Evolutionary conservation across 2,888 invertebrate genomes (phyloP), one percentile per base, ranked within the genome.

Genomic region (Dichetophora obliterata): DNA sequence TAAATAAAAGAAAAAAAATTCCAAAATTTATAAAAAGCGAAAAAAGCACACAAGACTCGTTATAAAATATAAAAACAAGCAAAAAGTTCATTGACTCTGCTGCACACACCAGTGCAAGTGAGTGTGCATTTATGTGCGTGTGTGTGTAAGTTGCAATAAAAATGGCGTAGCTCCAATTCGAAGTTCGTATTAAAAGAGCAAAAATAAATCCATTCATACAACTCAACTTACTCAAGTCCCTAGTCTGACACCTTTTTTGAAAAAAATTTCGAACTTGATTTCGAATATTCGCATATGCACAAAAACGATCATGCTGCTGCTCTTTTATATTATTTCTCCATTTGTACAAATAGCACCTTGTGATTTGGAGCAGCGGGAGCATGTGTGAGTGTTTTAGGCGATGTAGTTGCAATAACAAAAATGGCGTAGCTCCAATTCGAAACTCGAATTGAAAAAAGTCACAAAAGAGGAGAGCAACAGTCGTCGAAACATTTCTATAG

Each of bases 41-140:
- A 68, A 61, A 52, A 50, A 74, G 24, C 71, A 54, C 27, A 50
- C 50, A 65, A 34, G 27, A 34, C 31, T 65, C 54, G 54, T n/a
- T 34, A 34, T 31, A 16, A 65, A 31, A 73, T 34, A 34, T 37
- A 65, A 65, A 61, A 73, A 73, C 59, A 43, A 73, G 16, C 50
- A 73, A 74, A 74, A 74, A 74, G 74, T 74, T 74, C 74, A 74
- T 66, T 74, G 74, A 74, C 74, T 54, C 27, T 27, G 24, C 19
- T 57, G 48, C 71, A 71, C 71, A 72, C 48, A 43, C 48, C n/a
- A 73, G 5, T 50, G 63, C 72, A 59, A 22, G 22, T 72, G 52
- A 16, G n/a, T 16, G 16, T 5, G 14, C 5, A 4, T 54, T 9
- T 57, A 57, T 34, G 14, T 48, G 68, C 27, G 48, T 69, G 52